These are phyloP conservation scores for Passerina amoena DNA, from an alignment of 2,113 vertebrate genomes.

Conservation along the genomic window DNA sequence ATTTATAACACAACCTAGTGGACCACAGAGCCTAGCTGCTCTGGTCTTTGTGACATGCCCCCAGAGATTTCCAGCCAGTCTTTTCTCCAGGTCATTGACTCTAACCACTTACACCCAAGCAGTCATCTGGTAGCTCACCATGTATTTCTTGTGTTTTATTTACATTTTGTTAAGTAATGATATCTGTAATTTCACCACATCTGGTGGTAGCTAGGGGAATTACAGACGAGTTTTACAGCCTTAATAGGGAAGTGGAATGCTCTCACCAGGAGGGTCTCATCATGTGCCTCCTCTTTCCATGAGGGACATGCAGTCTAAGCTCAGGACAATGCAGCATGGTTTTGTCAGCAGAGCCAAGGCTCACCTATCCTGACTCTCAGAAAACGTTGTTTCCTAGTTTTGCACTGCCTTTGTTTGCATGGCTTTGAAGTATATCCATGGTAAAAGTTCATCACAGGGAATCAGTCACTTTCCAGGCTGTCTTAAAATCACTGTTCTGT, in stretches of 20 bases:
- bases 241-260: background rate
- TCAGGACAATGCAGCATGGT: background rate
- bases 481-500: background rate
- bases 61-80: background rate
- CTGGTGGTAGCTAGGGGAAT: background rate
- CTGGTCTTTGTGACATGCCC: background rate
- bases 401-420: background rate
- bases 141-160: background rate
- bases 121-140: rapidly evolving
- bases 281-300: rapidly evolving
- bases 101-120: background rate
- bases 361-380: background rate
- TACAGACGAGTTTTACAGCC: rapidly evolving
- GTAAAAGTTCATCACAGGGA: background rate
- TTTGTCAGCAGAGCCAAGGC: background rate
- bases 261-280: background rate
- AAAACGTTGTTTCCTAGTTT: background rate
- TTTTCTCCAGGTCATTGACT: background rate
- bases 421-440: background rate
- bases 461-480: background rate
- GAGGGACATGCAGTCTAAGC: background rate
- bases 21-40: background rate
- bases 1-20: background rate
- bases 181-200: background rate
- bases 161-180: background rate